A percentile compares a stretch with the other conserved stretches of the same genome.
phyloP scores from a whole-genome alignment of 2,797 vertebrate genomes.

The Typhlichthys subterraneus region DNA sequence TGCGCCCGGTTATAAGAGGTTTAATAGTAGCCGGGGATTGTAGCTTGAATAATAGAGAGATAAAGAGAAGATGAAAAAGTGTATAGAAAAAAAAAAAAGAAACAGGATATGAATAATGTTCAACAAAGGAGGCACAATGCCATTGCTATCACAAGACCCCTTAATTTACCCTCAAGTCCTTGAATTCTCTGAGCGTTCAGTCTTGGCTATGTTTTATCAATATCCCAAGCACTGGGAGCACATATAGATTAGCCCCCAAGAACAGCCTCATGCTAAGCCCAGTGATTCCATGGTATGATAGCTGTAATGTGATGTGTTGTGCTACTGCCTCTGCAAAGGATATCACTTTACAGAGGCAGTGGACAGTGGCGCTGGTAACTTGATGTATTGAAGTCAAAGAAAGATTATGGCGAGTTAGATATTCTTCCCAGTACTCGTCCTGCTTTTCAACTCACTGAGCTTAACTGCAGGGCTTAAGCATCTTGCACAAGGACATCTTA shows the following conservation, averaged over 20 bases:
- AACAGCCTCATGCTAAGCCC: slow-evolving; percentile 37
- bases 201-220: slow-evolving; percentile 33
- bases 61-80: no score
- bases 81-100: no score
- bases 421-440: slow-evolving; percentile 15
- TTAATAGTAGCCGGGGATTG: no score
- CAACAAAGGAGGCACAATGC: no score
- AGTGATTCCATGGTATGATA: slow-evolving; percentile 41
- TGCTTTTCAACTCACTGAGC: neutral
- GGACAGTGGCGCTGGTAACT: slow-evolving; percentile 4
- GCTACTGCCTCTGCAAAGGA: slow-evolving; percentile 17
- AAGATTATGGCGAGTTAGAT: slow-evolving; percentile 17
- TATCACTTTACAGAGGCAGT: slow-evolving; percentile 32
- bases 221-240: slow-evolving; percentile 47
- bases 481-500: no score
- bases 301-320: slow-evolving; percentile 42
- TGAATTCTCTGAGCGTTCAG: slow-evolving; percentile 17
- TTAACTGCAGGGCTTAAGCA: no score
- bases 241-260: slow-evolving; percentile 63
- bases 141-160: no score
- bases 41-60: no score
- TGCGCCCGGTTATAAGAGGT: no score
- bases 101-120: no score
- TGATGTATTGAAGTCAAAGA: slow-evolving; percentile 18
- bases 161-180: slow-evolving; percentile 4